Conservation (phyloP, 64 coral and sea anemone species). For the Actinia tenebrosa region DNA sequence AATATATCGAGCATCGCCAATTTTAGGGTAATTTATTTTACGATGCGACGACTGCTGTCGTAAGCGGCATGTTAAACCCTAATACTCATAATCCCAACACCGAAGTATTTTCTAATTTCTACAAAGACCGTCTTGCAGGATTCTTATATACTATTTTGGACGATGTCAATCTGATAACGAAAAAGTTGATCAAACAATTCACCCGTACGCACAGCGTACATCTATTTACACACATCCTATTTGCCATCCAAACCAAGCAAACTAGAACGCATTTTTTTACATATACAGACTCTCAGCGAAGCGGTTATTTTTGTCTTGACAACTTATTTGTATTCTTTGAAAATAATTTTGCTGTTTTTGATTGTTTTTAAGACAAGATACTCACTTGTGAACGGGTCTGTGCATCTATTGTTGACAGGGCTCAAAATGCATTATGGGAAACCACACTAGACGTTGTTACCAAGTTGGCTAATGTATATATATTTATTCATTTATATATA, state of each 20-base stretch:
- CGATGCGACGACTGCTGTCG: too few relatives aligned
- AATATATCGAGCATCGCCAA: too few relatives aligned
- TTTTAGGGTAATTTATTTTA: too few relatives aligned
- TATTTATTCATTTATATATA: too few relatives aligned
- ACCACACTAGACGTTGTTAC: background rate
- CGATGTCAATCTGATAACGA: conserved; percentile 3
- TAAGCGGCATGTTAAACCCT: too few relatives aligned
- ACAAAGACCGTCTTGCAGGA: background rate
- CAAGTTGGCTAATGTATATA: too few relatives aligned
- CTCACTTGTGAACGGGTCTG: background rate
- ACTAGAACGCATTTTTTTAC: background rate
- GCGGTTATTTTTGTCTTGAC: background rate
- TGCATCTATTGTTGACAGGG: background rate
- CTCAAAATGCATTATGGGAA: background rate
- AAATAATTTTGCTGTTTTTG: background rate
- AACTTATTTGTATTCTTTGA: background rate
- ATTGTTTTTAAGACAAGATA: background rate
- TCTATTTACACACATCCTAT: conserved; percentile 5
- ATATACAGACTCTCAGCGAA: background rate
- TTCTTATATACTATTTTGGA: background rate
- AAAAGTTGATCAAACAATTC: conserved; percentile 10
- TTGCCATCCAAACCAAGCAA: background rate
- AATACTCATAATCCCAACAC: too few relatives aligned
- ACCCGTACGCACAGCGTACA: conserved; percentile 5
- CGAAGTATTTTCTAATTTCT: too few relatives aligned